Percentiles rank a stretch among this genome's conserved stretches.
Evolutionary conservation across 2,113 vertebrate species (phyloP).

Genomic region (Syngnathus floridae): DNA sequence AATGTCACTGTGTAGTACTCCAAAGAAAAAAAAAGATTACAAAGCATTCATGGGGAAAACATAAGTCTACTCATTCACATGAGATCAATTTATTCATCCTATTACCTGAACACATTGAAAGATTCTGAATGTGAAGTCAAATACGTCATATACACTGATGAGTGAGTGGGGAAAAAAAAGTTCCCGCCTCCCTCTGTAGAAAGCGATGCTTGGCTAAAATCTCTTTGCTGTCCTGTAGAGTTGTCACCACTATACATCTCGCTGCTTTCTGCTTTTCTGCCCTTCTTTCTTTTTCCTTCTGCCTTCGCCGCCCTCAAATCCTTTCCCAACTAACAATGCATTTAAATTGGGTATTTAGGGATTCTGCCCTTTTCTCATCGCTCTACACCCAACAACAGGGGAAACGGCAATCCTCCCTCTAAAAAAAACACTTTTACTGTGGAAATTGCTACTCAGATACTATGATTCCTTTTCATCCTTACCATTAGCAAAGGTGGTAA

Average conservation of each 20-base stretch:
- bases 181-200: not conserved
- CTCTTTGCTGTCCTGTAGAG: conserved; percentile 55
- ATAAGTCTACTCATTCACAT: not conserved
- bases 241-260: conserved; percentile 52
- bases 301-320: conserved; percentile 34
- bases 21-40: not conserved
- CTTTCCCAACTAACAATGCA: conserved; percentile 55
- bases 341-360: conserved; percentile 63
- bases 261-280: not conserved
- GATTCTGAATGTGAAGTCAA: not conserved
- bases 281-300: conserved; percentile 42
- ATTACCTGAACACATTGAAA: not conserved
- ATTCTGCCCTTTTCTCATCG: conserved; percentile 39
- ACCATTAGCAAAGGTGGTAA: too few species aligned
- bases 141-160: not conserved
- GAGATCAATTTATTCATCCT: not conserved
- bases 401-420: conserved; percentile 41
- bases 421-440: conserved; percentile 31
- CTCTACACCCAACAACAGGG: conserved; percentile 34
- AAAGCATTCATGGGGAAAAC: not conserved
- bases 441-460: conserved; percentile 15
- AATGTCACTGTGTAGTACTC: not conserved
- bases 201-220: conserved; percentile 38
- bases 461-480: too few species aligned
- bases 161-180: not conserved